These are phyloP conservation scores for Marcusenius ussheri DNA, from an alignment of 2,113 vertebrate species.

Conservation along the genomic window DNA sequence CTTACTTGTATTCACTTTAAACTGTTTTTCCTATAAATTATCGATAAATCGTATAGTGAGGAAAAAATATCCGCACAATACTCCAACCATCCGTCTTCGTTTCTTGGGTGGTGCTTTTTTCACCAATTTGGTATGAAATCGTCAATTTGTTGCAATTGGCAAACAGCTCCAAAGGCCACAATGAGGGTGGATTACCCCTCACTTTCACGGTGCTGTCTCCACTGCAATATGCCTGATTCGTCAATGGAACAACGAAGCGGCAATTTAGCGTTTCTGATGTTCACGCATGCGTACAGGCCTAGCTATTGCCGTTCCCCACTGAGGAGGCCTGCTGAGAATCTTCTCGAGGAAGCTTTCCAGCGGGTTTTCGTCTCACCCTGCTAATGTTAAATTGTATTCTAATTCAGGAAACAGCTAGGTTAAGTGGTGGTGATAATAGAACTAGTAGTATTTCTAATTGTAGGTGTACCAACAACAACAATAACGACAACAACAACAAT, in stretches of 20 bases:
- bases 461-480: background rate
- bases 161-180: conserved; percentile 53
- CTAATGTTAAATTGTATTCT: background rate
- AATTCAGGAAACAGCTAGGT: background rate
- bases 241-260: background rate
- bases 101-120: conserved; percentile 35
- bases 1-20: background rate
- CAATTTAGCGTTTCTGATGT: background rate
- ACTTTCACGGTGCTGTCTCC: conserved; percentile 64
- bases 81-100: conserved; percentile 46
- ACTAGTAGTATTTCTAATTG: background rate
- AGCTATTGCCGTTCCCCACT: background rate
- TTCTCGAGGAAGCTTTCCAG: background rate
- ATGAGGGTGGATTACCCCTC: conserved; percentile 63
- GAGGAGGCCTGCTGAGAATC: background rate
- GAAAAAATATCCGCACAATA: background rate
- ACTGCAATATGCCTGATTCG: background rate
- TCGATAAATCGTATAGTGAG: background rate
- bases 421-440: background rate
- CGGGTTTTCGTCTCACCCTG: background rate
- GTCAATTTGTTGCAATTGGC: conserved; percentile 62
- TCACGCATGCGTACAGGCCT: background rate
- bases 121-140: conserved; percentile 65
- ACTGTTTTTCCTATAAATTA: background rate
- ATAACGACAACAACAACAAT: background rate